Evolutionary conservation across 2,797 vertebrate genomes (phyloP), one percentile per base, ranked within the genome.

Genomic region (Neostethus bicornis): DNA sequence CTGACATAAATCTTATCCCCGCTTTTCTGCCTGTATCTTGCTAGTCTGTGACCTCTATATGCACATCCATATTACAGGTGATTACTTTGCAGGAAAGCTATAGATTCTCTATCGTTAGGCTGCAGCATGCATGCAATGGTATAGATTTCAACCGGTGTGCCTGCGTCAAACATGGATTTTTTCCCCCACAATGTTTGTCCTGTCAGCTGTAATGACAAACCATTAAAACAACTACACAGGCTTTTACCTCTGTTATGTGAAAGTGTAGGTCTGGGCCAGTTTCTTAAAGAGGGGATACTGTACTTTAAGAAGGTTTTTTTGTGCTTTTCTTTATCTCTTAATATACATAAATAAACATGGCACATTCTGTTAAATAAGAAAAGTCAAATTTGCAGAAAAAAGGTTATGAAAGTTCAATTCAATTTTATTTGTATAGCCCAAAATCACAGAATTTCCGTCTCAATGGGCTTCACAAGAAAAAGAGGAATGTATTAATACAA

Each of bases 1-100:
- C 83, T 75, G 80, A 85, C 75, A 82, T 70, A 63, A 79, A 87
- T 81, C 73, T 71, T 67, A 74, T 88, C 68, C 62, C 62, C 70
- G 28, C 37, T 82, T 84, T 87, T 79, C 67, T 53, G 59, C 55
- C 60, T 38, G 66, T 70, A 23, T 66, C 51, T 56, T 8, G 34
- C 65, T 46, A 60, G 64, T 57, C 48, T 55, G 32, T 77, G 81
- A 83, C 70, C 77, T 72, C 64, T 57, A 28, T 61, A 53, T 50
- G 55, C 73, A 47, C 50, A 3, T 61, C 51, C 41, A 44, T 45
- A 62, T 73, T 44, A 50, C 65, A 71, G 50, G 46, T 67, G 48
- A 75, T 58, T 64, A 66, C 61, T 47, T 70, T 57, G 57, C 55
- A 62, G 71, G 51, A 63, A 73, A 41, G 55, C 11, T 47, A 55